A percentile compares a stretch with the other conserved stretches of the same genome.
Conservation (phyloP, 30 jellyfish, hydroid and myxozoan species). For the Chironex yamaguchii region DNA sequence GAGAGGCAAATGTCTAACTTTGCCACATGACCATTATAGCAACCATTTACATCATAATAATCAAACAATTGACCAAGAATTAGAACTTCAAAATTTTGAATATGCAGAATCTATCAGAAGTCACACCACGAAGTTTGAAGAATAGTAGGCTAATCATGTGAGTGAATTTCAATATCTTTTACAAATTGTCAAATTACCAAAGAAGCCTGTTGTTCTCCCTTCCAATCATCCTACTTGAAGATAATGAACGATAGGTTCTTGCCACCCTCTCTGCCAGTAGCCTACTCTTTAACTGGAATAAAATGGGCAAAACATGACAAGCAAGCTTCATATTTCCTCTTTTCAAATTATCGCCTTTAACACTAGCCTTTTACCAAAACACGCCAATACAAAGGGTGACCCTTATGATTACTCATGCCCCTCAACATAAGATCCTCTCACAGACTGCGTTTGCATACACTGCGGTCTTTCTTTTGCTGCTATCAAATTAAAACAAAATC, state of each 20-base stretch:
- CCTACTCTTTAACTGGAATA: constrained; percentile 54
- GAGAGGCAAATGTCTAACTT: too few species aligned
- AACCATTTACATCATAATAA: constrained; percentile 49
- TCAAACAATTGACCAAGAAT: constrained; percentile 53
- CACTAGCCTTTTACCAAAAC: constrained; percentile 28
- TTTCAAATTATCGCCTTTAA: constrained; percentile 42
- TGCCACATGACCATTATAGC: constrained; percentile 68
- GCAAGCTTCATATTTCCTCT: constrained; percentile 63
- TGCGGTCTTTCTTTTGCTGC: constrained; percentile 58
- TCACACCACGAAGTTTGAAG: constrained; percentile 40
- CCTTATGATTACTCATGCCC: too few species aligned
- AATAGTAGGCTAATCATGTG: constrained; percentile 59
- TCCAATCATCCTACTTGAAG: constrained; percentile 31
- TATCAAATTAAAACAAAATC: constrained; percentile 48
- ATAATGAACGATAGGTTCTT: constrained; percentile 46
- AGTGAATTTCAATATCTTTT: constrained; percentile 50
- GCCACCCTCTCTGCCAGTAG: constrained; percentile 76
- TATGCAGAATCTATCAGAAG: constrained; percentile 47
- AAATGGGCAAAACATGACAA: constrained; percentile 55
- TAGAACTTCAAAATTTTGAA: constrained; percentile 46
- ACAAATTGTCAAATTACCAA: constrained; percentile 66
- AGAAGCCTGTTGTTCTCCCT: constrained; percentile 30
- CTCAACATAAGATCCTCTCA: too few species aligned
- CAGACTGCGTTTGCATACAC: constrained; percentile 61
- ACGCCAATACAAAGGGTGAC: constrained; percentile 23